A percentile compares a stretch with the other conserved stretches of the same genome.
Evolutionary conservation across 2,113 vertebrate species (phyloP).

Genomic region (Mastomys coucha): DNA sequence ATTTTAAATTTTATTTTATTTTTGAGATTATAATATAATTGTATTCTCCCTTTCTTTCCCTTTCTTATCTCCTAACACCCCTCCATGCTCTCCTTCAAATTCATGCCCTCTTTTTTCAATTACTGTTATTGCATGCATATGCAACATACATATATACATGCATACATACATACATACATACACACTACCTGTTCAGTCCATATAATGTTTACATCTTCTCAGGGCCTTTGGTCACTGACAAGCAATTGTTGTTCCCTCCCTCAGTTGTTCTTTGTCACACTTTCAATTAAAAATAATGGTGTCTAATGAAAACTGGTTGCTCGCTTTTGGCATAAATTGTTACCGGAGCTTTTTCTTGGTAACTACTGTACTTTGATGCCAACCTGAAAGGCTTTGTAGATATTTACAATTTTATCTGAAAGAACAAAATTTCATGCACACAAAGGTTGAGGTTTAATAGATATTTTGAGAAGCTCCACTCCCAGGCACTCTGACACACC

Average conservation of each 20-base stretch:
- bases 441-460: background rate
- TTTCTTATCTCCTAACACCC: background rate
- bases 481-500: too few relatives aligned
- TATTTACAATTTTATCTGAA: slow-evolving; percentile 17
- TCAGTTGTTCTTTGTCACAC: background rate
- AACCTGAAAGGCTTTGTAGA: background rate
- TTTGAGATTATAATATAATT: background rate
- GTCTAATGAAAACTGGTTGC: background rate
- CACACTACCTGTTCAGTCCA: background rate
- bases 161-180: background rate
- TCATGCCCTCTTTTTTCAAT: background rate
- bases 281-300: slow-evolving; percentile 16
- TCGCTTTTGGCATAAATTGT: background rate
- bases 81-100: background rate
- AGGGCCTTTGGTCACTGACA: background rate
- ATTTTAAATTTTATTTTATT: background rate
- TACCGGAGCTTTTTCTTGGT: background rate
- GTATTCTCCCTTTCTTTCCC: background rate
- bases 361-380: background rate
- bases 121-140: background rate
- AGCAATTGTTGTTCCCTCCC: background rate
- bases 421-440: background rate
- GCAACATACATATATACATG: background rate
- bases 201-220: background rate
- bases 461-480: too few relatives aligned